Conservation (phyloP, 92 coral and sea anemone genomes). For the Palythoa caribaeorum region DNA sequence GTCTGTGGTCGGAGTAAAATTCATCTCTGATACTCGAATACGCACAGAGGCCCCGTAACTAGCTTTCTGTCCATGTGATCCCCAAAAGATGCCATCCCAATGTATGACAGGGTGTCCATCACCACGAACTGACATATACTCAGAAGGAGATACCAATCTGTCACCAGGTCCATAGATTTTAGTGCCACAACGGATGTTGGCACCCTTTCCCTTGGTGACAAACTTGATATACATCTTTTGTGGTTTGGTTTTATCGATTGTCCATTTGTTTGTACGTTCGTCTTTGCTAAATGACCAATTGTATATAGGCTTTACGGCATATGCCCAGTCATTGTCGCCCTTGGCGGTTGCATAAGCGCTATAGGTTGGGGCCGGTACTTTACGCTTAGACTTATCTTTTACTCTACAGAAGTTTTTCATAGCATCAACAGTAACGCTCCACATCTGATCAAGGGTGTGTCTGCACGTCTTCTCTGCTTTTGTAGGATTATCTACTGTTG, state of each 20-base stretch:
- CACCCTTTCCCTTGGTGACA: conserved; percentile 1
- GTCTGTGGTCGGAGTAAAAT: not conserved
- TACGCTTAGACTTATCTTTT: not conserved
- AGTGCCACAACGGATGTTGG: not conserved
- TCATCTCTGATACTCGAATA: conserved; percentile 18
- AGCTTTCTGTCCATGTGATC: conserved; percentile 25
- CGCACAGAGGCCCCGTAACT: conserved; percentile 44
- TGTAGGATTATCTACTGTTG: not conserved
- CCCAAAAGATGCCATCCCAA: conserved; percentile 44
- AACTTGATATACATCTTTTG: not conserved
- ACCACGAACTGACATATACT: not conserved
- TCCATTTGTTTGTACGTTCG: not conserved
- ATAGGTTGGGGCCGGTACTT: not conserved
- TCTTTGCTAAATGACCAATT: not conserved
- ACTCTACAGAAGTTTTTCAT: not conserved
- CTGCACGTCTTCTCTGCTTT: not conserved
- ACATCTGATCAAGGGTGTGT: not conserved
- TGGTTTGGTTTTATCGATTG: not conserved
- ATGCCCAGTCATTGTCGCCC: not conserved
- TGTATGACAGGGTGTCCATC: not conserved
- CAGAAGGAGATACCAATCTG: not conserved
- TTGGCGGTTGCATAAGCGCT: not conserved
- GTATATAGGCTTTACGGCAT: not conserved
- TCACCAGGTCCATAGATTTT: not conserved
- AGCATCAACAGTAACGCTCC: not conserved